Conservation (phyloP, 2,797 vertebrate species). For the Rhynchotus rufescens region DNA sequence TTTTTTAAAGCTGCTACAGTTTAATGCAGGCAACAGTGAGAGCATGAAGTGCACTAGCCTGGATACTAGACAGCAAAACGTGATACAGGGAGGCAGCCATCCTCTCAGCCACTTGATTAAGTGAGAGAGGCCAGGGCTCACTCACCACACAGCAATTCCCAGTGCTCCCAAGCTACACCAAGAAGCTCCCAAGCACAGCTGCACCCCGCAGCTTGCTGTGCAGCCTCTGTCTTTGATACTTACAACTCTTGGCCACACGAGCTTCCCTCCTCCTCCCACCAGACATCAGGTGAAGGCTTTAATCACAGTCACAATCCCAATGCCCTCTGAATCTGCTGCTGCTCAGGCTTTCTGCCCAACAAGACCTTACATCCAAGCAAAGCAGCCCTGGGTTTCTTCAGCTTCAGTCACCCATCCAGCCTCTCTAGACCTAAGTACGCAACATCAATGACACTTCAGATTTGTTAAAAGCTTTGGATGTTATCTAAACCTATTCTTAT, state of each 20-base stretch:
- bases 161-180: not conserved
- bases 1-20: not conserved
- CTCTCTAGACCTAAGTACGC: not conserved
- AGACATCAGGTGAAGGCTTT: not conserved
- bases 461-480: not conserved
- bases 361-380: rapidly evolving
- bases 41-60: not conserved
- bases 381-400: not conserved
- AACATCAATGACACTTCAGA: not conserved
- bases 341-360: not conserved
- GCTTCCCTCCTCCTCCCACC: not conserved
- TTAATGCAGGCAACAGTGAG: not conserved
- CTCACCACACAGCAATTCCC: not conserved
- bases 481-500: not conserved
- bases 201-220: not conserved
- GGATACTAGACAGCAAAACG: not conserved
- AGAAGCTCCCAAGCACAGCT: not conserved
- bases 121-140: not conserved
- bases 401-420: not conserved
- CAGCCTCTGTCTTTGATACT: not conserved
- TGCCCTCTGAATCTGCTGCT: not conserved
- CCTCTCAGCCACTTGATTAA: not conserved
- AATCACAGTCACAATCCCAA: not conserved
- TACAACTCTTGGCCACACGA: not conserved
- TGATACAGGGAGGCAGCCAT: not conserved